A percentile compares a stretch with the other conserved stretches of the same genome.
Conservation (phyloP, 2,113 vertebrate species). For the Forbesichthys papilliferus region DNA sequence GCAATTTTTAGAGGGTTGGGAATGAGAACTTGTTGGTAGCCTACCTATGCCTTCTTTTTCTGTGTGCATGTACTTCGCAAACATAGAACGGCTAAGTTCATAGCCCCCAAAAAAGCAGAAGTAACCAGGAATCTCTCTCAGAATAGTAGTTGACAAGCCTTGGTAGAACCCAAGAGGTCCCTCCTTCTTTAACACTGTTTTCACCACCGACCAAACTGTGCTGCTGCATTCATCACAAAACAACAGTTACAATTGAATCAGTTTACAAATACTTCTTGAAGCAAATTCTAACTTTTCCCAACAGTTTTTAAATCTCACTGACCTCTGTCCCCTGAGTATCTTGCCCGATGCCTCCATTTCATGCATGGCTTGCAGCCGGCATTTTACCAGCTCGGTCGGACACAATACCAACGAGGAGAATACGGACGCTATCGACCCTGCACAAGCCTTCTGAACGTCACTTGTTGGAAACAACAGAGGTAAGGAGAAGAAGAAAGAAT, state of each 20-base stretch:
- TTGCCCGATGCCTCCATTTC: conserved; percentile 90
- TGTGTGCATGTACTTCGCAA: conserved; percentile 82
- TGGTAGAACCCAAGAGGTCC: conserved; percentile 91
- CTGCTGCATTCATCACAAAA: conserved; percentile 73
- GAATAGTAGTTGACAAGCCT: conserved; percentile 89
- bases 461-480: conserved; percentile 59
- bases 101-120: conserved; percentile 98
- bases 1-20: too few species aligned
- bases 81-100: conserved; percentile 85
- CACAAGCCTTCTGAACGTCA: conserved; percentile 89
- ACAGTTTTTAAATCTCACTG: neutral
- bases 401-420: conserved; percentile 93
- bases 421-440: conserved; percentile 90
- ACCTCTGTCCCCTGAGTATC: conserved; percentile 83
- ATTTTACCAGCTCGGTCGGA: conserved; percentile 95
- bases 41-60: conserved; percentile 92
- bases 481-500: too few species aligned
- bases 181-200: conserved; percentile 84
- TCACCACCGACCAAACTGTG: conserved; percentile 91
- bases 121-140: conserved; percentile 93
- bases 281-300: too few species aligned
- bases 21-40: too few species aligned
- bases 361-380: conserved; percentile 93
- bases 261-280: neutral
- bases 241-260: too few species aligned